A percentile compares a stretch with the other conserved stretches of the same genome.
Evolutionary conservation across 1,140 invertebrate genomes (phyloP).

Genomic region (Matsumurasca onukii): DNA sequence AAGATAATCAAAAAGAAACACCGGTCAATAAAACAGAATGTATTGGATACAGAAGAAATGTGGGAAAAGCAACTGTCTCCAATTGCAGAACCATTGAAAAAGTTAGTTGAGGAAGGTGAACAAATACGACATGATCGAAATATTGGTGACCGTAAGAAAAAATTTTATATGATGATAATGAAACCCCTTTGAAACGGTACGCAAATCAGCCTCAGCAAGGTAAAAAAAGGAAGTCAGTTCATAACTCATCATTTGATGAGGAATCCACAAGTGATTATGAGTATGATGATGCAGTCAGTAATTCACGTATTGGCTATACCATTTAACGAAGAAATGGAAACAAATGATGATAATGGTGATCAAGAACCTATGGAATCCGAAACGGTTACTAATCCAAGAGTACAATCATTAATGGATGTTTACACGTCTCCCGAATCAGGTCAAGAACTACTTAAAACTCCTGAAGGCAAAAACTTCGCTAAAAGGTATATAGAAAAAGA

Average conservation of each 20-base stretch:
- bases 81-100: conserved; percentile 10
- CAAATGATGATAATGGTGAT: neutral
- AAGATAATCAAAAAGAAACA: conserved; percentile 31
- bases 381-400: neutral
- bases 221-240: neutral
- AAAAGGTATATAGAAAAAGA: conserved; percentile 7
- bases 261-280: conserved; percentile 16
- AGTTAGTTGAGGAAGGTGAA: too few relatives aligned
- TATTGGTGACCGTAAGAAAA: neutral
- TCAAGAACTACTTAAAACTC: neutral
- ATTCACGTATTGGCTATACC: neutral
- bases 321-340: too few relatives aligned
- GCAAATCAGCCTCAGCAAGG: neutral
- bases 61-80: conserved; percentile 25
- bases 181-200: neutral
- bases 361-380: neutral
- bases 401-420: neutral
- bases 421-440: too few relatives aligned
- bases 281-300: neutral
- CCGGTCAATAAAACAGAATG: conserved; percentile 29
- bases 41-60: conserved; percentile 26
- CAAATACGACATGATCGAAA: too few relatives aligned
- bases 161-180: neutral
- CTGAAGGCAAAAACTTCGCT: neutral
- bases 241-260: neutral